Conservation (phyloP, 2,797 vertebrate genomes). For the Geotrypetes seraphini region DNA sequence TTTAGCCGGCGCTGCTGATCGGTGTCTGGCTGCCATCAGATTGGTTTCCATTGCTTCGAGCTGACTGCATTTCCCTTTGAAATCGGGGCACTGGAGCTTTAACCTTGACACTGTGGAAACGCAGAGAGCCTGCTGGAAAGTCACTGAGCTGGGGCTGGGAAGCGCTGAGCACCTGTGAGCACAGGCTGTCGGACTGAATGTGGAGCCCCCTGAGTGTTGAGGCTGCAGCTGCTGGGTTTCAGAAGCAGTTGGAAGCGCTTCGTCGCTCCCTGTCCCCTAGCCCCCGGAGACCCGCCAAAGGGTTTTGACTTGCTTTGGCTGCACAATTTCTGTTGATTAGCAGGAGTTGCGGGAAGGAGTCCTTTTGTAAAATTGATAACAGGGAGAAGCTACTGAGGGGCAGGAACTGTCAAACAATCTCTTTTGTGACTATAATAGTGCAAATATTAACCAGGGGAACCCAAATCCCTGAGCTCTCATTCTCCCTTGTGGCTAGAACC, state of each 20-base stretch:
- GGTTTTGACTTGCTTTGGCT: conserved; percentile 25
- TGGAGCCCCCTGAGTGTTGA: conserved; percentile 5
- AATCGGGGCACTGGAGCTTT: conserved; percentile 2
- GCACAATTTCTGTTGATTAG: conserved; percentile 39
- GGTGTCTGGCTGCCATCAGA: not conserved
- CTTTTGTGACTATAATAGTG: conserved; percentile 12
- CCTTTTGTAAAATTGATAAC: conserved; percentile 24
- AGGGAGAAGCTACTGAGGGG: conserved; percentile 22
- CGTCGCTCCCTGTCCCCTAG: conserved; percentile 7
- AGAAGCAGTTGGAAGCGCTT: conserved; percentile 20
- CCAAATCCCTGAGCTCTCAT: not conserved
- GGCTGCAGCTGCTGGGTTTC: conserved; percentile 24
- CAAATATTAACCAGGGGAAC: conserved; percentile 7
- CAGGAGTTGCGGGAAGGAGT: conserved; percentile 22
- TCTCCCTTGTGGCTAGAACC: not conserved
- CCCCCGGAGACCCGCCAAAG: conserved; percentile 11
- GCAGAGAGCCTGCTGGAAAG: not conserved
- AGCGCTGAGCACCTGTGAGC: conserved; percentile 18
- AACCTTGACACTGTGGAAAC: not conserved
- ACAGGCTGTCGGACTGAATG: conserved; percentile 8
- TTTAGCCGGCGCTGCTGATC: not conserved
- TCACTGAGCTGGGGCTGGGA: conserved; percentile 3
- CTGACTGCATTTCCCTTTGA: conserved; percentile 14
- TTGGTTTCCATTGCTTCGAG: conserved; percentile 9
- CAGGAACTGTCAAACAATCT: conserved; percentile 12